Percentiles rank a stretch among this genome's conserved stretches.
Evolutionary conservation across 2,797 vertebrate species (phyloP).

Genomic region (Apogon talboti): DNA sequence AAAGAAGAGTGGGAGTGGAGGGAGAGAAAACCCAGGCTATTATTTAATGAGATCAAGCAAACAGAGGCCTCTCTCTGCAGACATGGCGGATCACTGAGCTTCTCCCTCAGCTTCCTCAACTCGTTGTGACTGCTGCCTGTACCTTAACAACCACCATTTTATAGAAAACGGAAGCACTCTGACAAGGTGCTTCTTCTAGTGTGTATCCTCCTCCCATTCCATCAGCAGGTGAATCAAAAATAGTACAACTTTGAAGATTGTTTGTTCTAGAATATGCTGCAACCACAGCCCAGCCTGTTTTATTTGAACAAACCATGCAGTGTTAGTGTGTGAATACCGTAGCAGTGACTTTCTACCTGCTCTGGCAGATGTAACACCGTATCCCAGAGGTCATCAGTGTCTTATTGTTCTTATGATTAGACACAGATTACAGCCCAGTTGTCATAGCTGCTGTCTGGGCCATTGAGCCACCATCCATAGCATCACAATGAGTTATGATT

Average conservation of each 20-base stretch:
- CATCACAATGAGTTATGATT: constrained; percentile 48
- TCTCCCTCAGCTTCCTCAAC: constrained; percentile 38
- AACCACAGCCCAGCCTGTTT: constrained; percentile 17
- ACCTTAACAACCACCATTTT: constrained; percentile 45
- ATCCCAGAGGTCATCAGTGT: constrained; percentile 46
- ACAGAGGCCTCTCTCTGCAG: constrained; percentile 37
- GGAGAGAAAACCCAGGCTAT: constrained; percentile 38
- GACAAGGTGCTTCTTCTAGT: constrained; percentile 31
- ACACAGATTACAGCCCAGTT: constrained; percentile 45
- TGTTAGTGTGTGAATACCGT: constrained; percentile 7
- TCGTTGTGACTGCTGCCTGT: constrained; percentile 16
- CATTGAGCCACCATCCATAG: constrained; percentile 23
- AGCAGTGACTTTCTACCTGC: constrained; percentile 42
- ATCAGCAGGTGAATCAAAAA: constrained; percentile 27
- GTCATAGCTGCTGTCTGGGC: constrained; percentile 31
- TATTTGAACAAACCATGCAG: constrained; percentile 1
- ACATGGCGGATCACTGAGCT: constrained; percentile 19
- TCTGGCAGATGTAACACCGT: constrained; percentile 17
- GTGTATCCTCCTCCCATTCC: constrained; percentile 21
- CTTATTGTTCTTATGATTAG: constrained; percentile 64
- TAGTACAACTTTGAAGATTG: constrained; percentile 17
- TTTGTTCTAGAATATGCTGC: constrained; percentile 5
- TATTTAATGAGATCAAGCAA: constrained; percentile 74
- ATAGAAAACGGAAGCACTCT: constrained; percentile 13
- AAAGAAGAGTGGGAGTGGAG: constrained; percentile 1